Evolutionary conservation across 1,140 invertebrate species (phyloP).

Genomic region (Eumeta japonica): DNA sequence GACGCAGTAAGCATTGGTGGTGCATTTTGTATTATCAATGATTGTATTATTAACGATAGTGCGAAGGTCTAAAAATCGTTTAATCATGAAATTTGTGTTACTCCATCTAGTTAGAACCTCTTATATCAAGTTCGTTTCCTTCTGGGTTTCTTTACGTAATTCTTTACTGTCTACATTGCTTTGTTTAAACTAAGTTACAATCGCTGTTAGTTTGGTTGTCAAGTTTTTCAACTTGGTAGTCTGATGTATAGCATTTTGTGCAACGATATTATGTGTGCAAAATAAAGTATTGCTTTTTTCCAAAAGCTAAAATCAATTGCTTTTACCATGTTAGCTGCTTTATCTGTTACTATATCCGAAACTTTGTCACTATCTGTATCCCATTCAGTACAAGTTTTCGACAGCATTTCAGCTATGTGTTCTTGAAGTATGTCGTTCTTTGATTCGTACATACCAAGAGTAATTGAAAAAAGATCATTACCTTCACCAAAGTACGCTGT

Average conservation of each 20-base stretch:
- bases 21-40: slow-evolving; percentile 20
- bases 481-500: slow-evolving; percentile 18
- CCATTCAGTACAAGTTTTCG: slow-evolving; percentile 31
- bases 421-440: slow-evolving; percentile 24
- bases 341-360: slow-evolving; percentile 38
- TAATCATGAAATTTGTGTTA: slow-evolving; percentile 33
- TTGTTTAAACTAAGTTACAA: slow-evolving; percentile 39
- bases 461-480: slow-evolving; percentile 16
- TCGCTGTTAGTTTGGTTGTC: slow-evolving; percentile 27
- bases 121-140: slow-evolving; percentile 24
- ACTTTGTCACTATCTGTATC: slow-evolving; percentile 31
- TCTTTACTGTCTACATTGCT: slow-evolving; percentile 30
- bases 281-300: slow-evolving; percentile 38
- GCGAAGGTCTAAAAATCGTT: slow-evolving; percentile 30
- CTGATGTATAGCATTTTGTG: slow-evolving; percentile 17
- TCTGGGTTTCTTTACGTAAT: slow-evolving; percentile 18
- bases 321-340: slow-evolving; percentile 39
- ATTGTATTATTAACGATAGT: slow-evolving; percentile 27
- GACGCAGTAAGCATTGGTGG: slow-evolving; percentile 27
- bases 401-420: slow-evolving; percentile 24
- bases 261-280: no score
- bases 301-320: slow-evolving; percentile 35
- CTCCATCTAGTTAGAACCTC: slow-evolving; percentile 32
- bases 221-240: slow-evolving; percentile 6
- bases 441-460: slow-evolving; percentile 24